A percentile compares a stretch with the other conserved stretches of the same genome.
phyloP scores from a whole-genome alignment of 2,113 vertebrate genomes.

The Herpetotheres cachinnans region DNA sequence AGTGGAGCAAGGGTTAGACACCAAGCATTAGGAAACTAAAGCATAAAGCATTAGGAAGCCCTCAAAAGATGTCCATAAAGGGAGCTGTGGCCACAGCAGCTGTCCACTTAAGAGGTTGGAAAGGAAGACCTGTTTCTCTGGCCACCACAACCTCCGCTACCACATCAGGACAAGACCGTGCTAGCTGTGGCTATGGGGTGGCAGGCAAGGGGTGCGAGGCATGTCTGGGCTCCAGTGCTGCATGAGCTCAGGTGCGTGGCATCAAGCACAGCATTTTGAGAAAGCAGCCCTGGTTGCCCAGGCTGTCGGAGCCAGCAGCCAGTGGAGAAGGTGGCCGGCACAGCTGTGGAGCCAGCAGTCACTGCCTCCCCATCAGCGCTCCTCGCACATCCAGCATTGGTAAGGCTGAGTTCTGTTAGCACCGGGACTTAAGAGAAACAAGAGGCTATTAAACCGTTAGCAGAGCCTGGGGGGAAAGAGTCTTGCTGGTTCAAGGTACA shows the following conservation, averaged over 20 bases:
- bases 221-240: background rate
- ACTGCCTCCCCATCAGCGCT: background rate
- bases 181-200: background rate
- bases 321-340: background rate
- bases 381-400: background rate
- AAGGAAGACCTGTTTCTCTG: background rate
- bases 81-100: background rate
- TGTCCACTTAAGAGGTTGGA: background rate
- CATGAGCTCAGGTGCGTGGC: fast-evolving
- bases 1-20: background rate
- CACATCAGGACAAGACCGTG: background rate
- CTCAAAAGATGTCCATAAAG: background rate
- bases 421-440: slow-evolving; percentile 11
- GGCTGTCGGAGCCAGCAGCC: background rate
- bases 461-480: slow-evolving; percentile 22
- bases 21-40: background rate
- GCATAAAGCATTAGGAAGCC: background rate
- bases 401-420: background rate
- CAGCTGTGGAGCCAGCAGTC: background rate
- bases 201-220: fast-evolving
- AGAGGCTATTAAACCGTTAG: slow-evolving; percentile 43
- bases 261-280: background rate
- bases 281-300: background rate
- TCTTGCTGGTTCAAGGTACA: slow-evolving; percentile 36
- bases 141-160: background rate